These are phyloP conservation scores for Acipenser oxyrinchus DNA, from an alignment of 2,797 vertebrate species.

Conservation along the genomic window DNA sequence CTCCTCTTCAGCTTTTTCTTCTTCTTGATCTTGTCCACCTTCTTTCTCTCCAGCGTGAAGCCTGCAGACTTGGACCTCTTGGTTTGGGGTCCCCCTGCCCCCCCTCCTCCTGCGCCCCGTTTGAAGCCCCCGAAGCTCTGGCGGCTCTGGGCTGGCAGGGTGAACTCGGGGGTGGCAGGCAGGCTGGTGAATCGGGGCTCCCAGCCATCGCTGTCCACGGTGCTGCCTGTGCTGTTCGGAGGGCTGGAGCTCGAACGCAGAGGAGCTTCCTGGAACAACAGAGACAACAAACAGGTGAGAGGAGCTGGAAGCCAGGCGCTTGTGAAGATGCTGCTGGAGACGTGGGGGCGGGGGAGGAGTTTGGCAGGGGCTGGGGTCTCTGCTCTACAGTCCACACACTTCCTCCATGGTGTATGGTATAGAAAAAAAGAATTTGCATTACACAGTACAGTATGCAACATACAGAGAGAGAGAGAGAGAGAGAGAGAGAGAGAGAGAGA, in stretches of 20 bases:
- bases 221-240: slow-evolving; percentile 90
- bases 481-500: background rate
- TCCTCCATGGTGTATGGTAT: slow-evolving; percentile 9
- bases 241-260: slow-evolving; percentile 87
- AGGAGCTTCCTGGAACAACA: slow-evolving; percentile 61
- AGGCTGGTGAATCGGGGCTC: slow-evolving; percentile 61
- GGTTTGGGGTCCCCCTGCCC: slow-evolving; percentile 39
- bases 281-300: slow-evolving; percentile 15
- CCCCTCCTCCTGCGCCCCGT: slow-evolving; percentile 41
- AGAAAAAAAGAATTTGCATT: slow-evolving; percentile 12
- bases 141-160: slow-evolving; percentile 50
- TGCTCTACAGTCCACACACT: background rate
- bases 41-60: slow-evolving; percentile 73
- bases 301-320: background rate
- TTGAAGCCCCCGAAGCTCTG: slow-evolving; percentile 62
- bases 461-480: background rate
- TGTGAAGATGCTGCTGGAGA: too few species aligned
- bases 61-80: slow-evolving; percentile 57
- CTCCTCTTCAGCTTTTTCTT: slow-evolving; percentile 79
- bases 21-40: slow-evolving; percentile 81
- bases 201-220: slow-evolving; percentile 88
- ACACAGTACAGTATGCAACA: slow-evolving; percentile 21
- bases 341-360: too few species aligned
- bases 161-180: slow-evolving; percentile 37
- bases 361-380: background rate